phyloP scores from a whole-genome alignment of 2,888 invertebrate species.

The Epinotia demarniana region DNA sequence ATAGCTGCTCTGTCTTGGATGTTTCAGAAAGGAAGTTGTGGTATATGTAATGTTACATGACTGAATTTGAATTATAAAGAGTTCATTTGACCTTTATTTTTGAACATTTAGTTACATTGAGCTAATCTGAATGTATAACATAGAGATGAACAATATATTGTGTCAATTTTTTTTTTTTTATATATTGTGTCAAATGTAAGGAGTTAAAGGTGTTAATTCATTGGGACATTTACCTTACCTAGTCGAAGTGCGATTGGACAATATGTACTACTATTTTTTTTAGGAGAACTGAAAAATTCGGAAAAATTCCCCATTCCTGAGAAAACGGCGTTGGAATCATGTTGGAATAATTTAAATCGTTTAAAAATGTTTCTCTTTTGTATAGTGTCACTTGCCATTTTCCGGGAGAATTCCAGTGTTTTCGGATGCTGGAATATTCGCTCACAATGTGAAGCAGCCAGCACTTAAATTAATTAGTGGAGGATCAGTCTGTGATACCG shows the following conservation, averaged over 20 bases:
- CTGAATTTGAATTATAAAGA: neutral
- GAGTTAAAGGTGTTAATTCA: too few relatives aligned
- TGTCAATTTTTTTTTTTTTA: too few relatives aligned
- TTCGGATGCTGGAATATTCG: neutral
- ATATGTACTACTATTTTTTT: too few relatives aligned
- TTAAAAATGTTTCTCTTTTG: neutral
- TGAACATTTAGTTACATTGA: neutral
- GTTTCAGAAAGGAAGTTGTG: conserved; percentile 9
- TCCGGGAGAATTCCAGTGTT: neutral
- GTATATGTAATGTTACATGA: conserved; percentile 16
- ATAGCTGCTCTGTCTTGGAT: conserved; percentile 14
- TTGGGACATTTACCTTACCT: too few relatives aligned
- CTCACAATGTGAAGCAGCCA: neutral
- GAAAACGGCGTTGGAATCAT: conserved; percentile 2
- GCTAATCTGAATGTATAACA: too few relatives aligned
- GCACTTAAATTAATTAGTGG: conserved; percentile 4
- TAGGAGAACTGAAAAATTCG: neutral
- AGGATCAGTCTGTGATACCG: neutral
- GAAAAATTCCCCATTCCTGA: neutral
- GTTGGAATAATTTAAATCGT: conserved; percentile 7
- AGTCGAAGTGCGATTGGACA: too few relatives aligned
- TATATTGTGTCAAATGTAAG: too few relatives aligned
- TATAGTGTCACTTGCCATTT: neutral
- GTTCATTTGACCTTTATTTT: neutral
- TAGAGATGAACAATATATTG: too few relatives aligned